A percentile compares a stretch with the other conserved stretches of the same genome.
phyloP scores from a whole-genome alignment of 2,888 invertebrate genomes.

The Megamerina dolium region DNA sequence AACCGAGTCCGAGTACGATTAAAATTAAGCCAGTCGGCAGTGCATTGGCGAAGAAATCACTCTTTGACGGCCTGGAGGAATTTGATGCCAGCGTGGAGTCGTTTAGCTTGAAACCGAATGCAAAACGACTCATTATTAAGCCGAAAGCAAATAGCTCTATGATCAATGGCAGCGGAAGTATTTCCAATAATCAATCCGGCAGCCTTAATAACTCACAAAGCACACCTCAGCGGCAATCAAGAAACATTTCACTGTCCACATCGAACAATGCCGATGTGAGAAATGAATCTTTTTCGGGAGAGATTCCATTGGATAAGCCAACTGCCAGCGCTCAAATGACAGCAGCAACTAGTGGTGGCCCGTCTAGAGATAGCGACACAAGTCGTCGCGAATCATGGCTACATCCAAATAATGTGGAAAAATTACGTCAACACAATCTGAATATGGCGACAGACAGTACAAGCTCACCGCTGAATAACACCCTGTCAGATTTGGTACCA shows the following conservation, averaged over 20 bases:
- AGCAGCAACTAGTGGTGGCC: slow-evolving; percentile 2
- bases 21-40: slow-evolving; percentile 48
- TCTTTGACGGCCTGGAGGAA: slow-evolving; percentile 85
- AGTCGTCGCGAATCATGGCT: slow-evolving; percentile 47
- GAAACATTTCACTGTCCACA: background rate
- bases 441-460: slow-evolving; percentile 9
- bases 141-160: slow-evolving; percentile 45
- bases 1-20: slow-evolving; percentile 51
- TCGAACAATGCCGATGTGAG: slow-evolving; percentile 12
- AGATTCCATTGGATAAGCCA: slow-evolving; percentile 23
- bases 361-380: slow-evolving; percentile 23
- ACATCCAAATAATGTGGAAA: slow-evolving; percentile 44
- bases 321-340: slow-evolving; percentile 5
- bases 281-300: slow-evolving; percentile 29
- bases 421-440: slow-evolving; percentile 38
- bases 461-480: slow-evolving; percentile 34
- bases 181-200: background rate
- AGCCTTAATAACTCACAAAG: slow-evolving; percentile 5
- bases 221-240: slow-evolving; percentile 9
- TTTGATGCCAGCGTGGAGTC: slow-evolving; percentile 62
- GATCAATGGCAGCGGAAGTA: slow-evolving; percentile 8
- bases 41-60: slow-evolving; percentile 54
- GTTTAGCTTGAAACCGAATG: slow-evolving; percentile 56
- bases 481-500: slow-evolving; percentile 42
- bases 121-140: slow-evolving; percentile 69